Evolutionary conservation across 1,140 invertebrate genomes (phyloP), one percentile per base, ranked within the genome.

Genomic region (Caenorhabditis tropicalis): DNA sequence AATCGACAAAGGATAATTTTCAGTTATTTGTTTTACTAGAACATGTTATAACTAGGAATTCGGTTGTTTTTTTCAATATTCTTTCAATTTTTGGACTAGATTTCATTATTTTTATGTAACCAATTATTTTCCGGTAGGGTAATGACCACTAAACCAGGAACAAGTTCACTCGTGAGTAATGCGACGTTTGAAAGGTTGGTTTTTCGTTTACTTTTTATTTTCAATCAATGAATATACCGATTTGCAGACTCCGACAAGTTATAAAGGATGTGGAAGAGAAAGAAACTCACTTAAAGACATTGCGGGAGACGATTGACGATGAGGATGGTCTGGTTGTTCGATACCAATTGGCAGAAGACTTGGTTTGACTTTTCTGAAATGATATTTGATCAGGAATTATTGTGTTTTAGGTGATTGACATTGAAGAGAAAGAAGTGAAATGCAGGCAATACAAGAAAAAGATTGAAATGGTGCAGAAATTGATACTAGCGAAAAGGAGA

Each of bases 241-340:
- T 39, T 74, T 74, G 10, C 65, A 74, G 65, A 43, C 36, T 74
- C 10, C 65, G n/a, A 74, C 65, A 24, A 74, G 65, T 43, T 46
- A 74, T 74, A 10, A 46, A 74, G 7, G 65, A 74, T 10, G 36
- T 43, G 10, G 24, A 46, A 74, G 36, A 74, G 15, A 74, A 74
- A 27, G 36, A 74, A 46, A 74, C 65, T 4, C 10, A 74, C 65
- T n/a, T 74, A 15, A 43, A 74, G 65, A 74, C 65, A 74, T 74
- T 39, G 65, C 36, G 36, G 21, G 65, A 74, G n/a, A 21, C 33
- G 5, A 74, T 74, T 12, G 65, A 74, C 33, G 65, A 74, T 24
- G 65, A 74, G 15, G 65, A 74, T n/a, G 65, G 65, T 21, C 36
- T 74, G 9, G 36, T 74, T 24, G 65, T 43, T 74, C 65, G 21